Conservation (phyloP, 2,113 vertebrate genomes). For the Caranx ignobilis region DNA sequence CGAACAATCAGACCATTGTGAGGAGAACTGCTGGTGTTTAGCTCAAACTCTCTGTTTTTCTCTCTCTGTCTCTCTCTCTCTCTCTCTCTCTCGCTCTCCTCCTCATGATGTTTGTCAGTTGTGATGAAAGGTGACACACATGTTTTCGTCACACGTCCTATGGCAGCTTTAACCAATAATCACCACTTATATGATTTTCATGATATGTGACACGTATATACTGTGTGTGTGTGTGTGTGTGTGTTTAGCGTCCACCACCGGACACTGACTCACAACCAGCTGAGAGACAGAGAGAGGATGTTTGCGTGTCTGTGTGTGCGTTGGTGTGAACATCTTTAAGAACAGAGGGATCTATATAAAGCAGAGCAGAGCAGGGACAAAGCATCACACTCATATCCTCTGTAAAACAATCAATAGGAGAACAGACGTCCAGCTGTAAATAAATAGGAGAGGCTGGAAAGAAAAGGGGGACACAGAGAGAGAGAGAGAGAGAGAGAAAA, state of each 20-base stretch:
- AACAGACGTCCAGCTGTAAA: slow-evolving; percentile 68
- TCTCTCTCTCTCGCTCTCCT: slow-evolving; percentile 15
- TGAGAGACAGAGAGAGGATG: slow-evolving; percentile 43
- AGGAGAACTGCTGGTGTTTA: slow-evolving; percentile 55
- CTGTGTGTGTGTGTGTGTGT: no score
- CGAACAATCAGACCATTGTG: slow-evolving; percentile 75
- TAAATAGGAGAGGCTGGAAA: slow-evolving; percentile 48
- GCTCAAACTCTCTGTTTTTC: slow-evolving; percentile 39
- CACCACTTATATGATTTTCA: slow-evolving; percentile 62
- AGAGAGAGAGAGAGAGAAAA: slow-evolving; percentile 49
- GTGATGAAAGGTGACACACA: slow-evolving; percentile 72
- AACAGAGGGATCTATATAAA: slow-evolving; percentile 66
- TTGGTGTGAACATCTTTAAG: slow-evolving; percentile 52
- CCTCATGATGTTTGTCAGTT: slow-evolving; percentile 62
- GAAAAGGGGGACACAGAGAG: slow-evolving; percentile 7
- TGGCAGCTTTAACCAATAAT: slow-evolving; percentile 64
- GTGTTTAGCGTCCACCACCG: slow-evolving; percentile 1
- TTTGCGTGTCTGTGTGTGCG: slow-evolving; percentile 27
- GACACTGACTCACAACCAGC: slow-evolving; percentile 52
- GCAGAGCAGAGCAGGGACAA: slow-evolving; percentile 44
- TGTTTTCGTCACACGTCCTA: slow-evolving; percentile 41
- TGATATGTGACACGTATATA: slow-evolving; percentile 43
- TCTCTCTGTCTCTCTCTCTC: slow-evolving; percentile 29
- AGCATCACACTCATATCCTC: slow-evolving; percentile 65
- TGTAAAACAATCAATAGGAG: slow-evolving; percentile 69